Percentiles rank a stretch among this genome's conserved stretches.
Conservation (phyloP, 1,140 invertebrate genomes). For the Nylanderia fulva region DNA sequence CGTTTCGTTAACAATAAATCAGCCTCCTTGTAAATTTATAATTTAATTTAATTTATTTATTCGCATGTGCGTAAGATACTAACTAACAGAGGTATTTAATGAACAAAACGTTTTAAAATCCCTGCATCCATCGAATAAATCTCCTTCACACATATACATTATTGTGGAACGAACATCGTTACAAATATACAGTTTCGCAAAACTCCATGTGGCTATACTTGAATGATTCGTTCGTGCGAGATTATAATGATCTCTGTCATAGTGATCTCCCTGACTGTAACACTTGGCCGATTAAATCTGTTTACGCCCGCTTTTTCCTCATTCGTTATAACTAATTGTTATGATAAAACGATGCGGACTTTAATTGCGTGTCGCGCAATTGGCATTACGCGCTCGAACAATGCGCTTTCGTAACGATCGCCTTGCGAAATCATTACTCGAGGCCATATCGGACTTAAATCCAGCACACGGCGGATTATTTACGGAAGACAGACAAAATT, state of each 20-base stretch:
- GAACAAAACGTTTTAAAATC: not conserved
- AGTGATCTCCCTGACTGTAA: not conserved
- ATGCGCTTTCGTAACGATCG: constrained; percentile 11
- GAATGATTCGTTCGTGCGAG: not conserved
- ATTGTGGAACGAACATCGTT: not conserved
- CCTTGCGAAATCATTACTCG: constrained; percentile 30
- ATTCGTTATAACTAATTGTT: not conserved
- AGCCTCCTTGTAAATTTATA: not conserved
- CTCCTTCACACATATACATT: not conserved
- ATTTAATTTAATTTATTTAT: not conserved
- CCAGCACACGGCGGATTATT: constrained; percentile 3
- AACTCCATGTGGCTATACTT: too few species aligned
- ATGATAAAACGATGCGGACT: constrained; percentile 17
- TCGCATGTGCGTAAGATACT: not conserved
- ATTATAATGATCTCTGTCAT: not conserved
- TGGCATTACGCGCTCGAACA: not conserved
- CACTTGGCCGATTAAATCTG: not conserved
- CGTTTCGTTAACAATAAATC: not conserved
- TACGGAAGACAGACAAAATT: constrained; percentile 52
- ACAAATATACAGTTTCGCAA: not conserved
- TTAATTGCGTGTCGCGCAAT: constrained; percentile 31
- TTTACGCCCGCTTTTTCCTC: not conserved
- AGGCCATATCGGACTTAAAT: constrained; percentile 7
- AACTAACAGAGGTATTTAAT: not conserved
- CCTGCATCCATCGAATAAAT: not conserved